Base-by-base conservation (phyloP, 1,140 invertebrate species). In the Oncopodura yosiiana region DNA sequence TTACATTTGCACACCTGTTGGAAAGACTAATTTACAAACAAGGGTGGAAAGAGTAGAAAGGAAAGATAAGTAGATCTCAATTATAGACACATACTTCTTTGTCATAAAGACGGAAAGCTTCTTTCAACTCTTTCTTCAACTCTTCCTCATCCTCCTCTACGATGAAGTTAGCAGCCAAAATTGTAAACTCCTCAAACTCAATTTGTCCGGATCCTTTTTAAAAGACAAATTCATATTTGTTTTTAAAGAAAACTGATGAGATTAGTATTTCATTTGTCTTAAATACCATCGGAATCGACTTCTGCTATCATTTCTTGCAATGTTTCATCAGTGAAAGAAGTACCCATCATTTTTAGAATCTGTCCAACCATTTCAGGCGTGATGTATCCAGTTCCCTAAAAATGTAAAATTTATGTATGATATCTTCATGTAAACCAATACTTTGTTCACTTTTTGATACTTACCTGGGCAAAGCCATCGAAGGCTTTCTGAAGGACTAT, bases 61-160 rank as follows among this genome's bases (percentile, higher is more conserved):
- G 24, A 49, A 16, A 54, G 19, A 21, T 27, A 12, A 39, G 26
- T 48, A 32, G 11, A 26, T 51, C 41, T 4, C 41, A 32, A 21
- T 52, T 30, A 37, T 58, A 68, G 68, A 78, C 78, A n/a, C n/a
- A n/a, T n/a, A n/a, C 80, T 71, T 81, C 81, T 72, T 82, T 83
- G 67, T 83, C 81, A 62, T 82, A 84, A 1, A 84, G 73, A 60
- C 82, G 74, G 69, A 85, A 84, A 41, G 81, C 82, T 69, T 83
- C 81, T 66, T 83, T 83, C 2, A 84, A 69, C 68, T 83, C 82
- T 53, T 82, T 81, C 65, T 85, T 81, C 27, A 87, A 73, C 2
- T 83, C 84, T 67, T 87, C 86, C 53, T 84, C 83, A 58, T 79
- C 78, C 71, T 87, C 84, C 58, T 80, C 78, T 27, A 75, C 67